phyloP scores from a whole-genome alignment of 2,113 vertebrate genomes.

The Neotoma lepida region DNA sequence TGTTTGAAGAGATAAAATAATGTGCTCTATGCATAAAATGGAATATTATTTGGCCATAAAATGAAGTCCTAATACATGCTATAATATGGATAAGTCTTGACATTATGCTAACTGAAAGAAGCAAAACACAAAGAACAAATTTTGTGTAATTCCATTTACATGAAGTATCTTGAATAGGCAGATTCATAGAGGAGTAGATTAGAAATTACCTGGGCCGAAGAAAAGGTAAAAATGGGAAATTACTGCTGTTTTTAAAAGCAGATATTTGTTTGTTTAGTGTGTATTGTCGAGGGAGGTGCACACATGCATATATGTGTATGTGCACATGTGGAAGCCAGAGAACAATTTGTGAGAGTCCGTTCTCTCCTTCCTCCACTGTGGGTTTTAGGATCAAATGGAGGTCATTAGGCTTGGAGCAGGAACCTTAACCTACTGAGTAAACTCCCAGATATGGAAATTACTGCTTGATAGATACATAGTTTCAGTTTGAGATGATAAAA shows the following conservation, averaged over 20 bases:
- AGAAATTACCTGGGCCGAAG: background rate
- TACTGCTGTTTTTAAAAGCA: background rate
- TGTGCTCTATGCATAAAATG: background rate
- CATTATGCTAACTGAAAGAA: constrained; percentile 11
- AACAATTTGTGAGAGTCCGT: background rate
- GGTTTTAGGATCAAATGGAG: background rate
- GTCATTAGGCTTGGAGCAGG: background rate
- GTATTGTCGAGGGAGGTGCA: too few relatives aligned
- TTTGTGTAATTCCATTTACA: background rate
- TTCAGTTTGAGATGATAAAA: background rate
- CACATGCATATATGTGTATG: background rate
- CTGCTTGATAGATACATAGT: background rate
- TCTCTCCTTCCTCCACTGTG: background rate
- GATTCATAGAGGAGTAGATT: background rate
- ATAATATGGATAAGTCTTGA: background rate
- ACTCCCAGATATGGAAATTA: background rate
- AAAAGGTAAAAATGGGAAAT: constrained; percentile 39
- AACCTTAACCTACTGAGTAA: background rate
- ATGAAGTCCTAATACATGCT: background rate
- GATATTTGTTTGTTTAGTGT: background rate
- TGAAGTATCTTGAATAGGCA: constrained; percentile 44
- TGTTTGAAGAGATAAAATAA: constrained; percentile 32
- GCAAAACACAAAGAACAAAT: constrained; percentile 24
- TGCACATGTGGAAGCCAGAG: background rate
- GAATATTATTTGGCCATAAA: constrained; percentile 5